These are phyloP conservation scores for Dasypolia templi DNA, from an alignment of 2,888 invertebrate species.

Conservation along the genomic window DNA sequence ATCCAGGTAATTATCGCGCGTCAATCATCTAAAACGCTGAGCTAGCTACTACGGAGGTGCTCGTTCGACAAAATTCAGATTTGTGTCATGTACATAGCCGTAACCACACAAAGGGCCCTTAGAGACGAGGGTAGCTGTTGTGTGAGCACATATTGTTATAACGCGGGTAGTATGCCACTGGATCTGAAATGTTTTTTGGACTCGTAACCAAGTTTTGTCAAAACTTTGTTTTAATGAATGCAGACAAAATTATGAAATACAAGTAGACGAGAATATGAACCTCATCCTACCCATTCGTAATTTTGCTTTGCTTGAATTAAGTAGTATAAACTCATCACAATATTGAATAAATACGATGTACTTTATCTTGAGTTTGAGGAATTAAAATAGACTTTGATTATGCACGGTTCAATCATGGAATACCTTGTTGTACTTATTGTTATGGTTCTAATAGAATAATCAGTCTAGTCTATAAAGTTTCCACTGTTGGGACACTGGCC, in stretches of 20 bases:
- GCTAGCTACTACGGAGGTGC: conserved; percentile 8
- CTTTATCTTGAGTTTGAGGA: background rate
- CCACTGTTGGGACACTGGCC: no score
- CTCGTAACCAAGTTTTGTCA: background rate
- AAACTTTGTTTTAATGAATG: conserved; percentile 7
- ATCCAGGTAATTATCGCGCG: conserved; percentile 63
- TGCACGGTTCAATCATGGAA: background rate
- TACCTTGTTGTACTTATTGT: background rate
- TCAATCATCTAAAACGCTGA: conserved; percentile 54
- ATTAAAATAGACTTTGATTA: background rate
- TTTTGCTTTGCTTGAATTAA: background rate
- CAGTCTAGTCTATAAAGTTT: no score
- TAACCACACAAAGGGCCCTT: conserved; percentile 27
- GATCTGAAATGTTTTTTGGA: background rate
- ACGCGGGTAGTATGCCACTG: conserved; percentile 16
- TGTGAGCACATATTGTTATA: conserved; percentile 46
- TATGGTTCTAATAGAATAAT: no score
- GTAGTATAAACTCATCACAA: background rate
- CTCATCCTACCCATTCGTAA: background rate
- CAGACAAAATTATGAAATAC: background rate
- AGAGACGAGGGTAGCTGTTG: conserved; percentile 48
- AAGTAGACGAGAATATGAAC: background rate
- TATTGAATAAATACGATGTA: no score
- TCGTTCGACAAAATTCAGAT: conserved; percentile 41
- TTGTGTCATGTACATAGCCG: conserved; percentile 44